phyloP scores from a whole-genome alignment of 2,888 invertebrate species.

The Cantharis rufa region DNA sequence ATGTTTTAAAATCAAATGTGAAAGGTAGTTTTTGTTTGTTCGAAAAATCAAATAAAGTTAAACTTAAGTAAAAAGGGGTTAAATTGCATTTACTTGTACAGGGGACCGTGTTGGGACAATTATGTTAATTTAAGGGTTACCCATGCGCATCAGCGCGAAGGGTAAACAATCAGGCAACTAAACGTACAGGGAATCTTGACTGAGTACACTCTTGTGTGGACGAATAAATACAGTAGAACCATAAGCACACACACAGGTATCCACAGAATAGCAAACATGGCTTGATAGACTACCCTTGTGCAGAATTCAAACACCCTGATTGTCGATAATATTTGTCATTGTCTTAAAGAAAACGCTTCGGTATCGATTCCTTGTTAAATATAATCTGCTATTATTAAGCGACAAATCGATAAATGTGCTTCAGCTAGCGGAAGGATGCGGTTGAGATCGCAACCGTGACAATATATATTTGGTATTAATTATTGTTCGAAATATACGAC shows the following conservation, averaged over 20 bases:
- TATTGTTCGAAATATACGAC: conserved; percentile 38
- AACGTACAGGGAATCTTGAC: conserved; percentile 21
- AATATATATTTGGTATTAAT: conserved; percentile 40
- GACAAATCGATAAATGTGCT: conserved; percentile 38
- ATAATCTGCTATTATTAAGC: conserved; percentile 13
- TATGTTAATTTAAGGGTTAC: conserved; percentile 27
- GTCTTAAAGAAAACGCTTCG: neutral
- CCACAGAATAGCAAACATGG: conserved; percentile 23
- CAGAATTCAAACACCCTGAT: neutral
- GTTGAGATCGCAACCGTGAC: conserved; percentile 40
- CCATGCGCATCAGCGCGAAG: conserved; percentile 23
- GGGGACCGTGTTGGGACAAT: conserved; percentile 16
- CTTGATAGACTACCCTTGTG: conserved; percentile 7
- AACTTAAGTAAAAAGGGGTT: conserved; percentile 9
- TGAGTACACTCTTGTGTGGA: conserved; percentile 27
- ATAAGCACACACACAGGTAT: conserved; percentile 24
- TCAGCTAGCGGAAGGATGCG: conserved; percentile 41
- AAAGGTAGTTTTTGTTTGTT: neutral
- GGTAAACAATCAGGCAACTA: conserved; percentile 28
- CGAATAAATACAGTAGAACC: conserved; percentile 27
- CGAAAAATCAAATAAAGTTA: conserved; percentile 16
- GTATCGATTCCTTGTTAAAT: neutral
- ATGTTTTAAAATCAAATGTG: neutral
- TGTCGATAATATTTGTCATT: neutral
- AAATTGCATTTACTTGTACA: conserved; percentile 20